Percentiles rank a stretch among this genome's conserved stretches.
These are phyloP conservation scores for Sitobion miscanthi DNA, from an alignment of 1,140 invertebrate genomes.

Conservation along the genomic window DNA sequence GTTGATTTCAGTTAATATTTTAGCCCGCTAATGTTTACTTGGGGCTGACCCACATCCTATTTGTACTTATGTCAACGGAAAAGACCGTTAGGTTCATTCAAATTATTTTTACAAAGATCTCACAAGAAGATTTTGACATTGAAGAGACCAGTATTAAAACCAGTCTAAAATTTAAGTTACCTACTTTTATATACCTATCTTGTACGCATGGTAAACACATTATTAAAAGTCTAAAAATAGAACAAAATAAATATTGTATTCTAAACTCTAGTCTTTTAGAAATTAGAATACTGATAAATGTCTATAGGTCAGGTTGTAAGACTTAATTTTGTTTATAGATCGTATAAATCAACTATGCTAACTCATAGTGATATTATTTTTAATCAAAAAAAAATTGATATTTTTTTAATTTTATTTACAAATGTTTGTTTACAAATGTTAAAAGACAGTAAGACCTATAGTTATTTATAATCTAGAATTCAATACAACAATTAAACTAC, in stretches of 20 bases:
- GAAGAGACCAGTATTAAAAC: neutral
- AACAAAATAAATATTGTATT: too few relatives aligned
- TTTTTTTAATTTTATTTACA: neutral
- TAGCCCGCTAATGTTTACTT: too few relatives aligned
- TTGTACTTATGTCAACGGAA: neutral
- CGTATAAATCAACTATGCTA: neutral
- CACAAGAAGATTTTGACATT: neutral
- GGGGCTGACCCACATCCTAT: neutral
- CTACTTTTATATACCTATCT: neutral
- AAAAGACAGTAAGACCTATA: neutral
- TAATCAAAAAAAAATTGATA: neutral
- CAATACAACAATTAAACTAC: too few relatives aligned
- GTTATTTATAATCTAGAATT: neutral
- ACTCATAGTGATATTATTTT: neutral
- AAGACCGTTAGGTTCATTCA: neutral
- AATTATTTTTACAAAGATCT: neutral
- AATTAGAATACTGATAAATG: neutral
- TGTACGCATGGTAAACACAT: neutral
- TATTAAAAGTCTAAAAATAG: too few relatives aligned
- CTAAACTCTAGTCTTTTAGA: too few relatives aligned
- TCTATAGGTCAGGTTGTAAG: neutral
- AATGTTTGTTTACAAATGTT: neutral
- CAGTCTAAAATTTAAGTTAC: too few relatives aligned
- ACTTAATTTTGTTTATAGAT: neutral
- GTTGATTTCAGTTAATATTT: too few relatives aligned